A percentile compares a stretch with the other conserved stretches of the same genome.
Evolutionary conservation across 2,113 vertebrate species (phyloP).

Genomic region (Platysteira castanea): DNA sequence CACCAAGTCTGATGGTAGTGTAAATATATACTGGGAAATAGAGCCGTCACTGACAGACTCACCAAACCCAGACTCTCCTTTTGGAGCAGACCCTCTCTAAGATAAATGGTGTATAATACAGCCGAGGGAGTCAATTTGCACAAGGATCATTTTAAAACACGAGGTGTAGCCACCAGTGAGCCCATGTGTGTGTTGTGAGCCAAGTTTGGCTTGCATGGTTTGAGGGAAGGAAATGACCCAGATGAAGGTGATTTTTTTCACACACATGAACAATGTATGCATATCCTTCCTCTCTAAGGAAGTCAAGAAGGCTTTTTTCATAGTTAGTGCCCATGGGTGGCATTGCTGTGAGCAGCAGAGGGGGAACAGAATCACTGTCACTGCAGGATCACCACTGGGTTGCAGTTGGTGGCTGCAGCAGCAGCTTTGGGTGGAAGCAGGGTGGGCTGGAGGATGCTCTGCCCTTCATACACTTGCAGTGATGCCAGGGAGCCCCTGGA

Average conservation of each 20-base stretch:
- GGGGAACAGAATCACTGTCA: fast-evolving
- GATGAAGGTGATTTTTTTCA: background rate
- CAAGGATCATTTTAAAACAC: background rate
- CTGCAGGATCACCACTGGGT: background rate
- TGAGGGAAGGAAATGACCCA: background rate
- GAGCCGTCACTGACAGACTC: conserved; percentile 42
- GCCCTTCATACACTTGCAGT: background rate
- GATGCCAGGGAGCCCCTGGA: background rate
- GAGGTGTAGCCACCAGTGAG: background rate
- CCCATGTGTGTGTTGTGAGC: background rate
- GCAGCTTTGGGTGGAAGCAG: background rate
- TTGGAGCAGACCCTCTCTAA: conserved; percentile 29
- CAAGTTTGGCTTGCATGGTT: background rate
- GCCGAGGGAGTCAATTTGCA: conserved; percentile 8
- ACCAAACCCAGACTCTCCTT: conserved; percentile 30
- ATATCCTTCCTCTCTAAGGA: background rate
- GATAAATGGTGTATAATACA: background rate
- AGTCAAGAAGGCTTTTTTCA: background rate
- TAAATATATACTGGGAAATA: conserved; percentile 48
- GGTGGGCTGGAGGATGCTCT: background rate
- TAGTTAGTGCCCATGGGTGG: background rate
- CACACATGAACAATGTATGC: background rate
- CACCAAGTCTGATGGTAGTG: conserved; percentile 31
- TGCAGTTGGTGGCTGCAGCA: background rate
- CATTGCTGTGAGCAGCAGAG: background rate